Evolutionary conservation across 2,797 vertebrate genomes (phyloP), one percentile per base, ranked within the genome.

Genomic region (Pempheris klunzingeri): DNA sequence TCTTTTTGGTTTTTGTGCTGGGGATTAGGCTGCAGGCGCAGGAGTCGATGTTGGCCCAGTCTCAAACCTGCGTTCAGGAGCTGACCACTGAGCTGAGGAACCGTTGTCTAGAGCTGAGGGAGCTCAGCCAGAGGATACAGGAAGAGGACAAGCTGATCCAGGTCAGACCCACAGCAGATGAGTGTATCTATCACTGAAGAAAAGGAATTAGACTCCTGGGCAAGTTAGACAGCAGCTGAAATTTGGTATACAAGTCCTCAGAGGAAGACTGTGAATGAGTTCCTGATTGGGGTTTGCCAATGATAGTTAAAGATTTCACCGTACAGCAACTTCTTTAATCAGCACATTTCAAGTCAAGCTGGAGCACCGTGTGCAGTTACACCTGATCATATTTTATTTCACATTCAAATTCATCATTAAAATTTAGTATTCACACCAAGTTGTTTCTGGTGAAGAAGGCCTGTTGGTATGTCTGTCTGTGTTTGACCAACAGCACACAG

Each of bases 11-110:
- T 14, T 61, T 18, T 14, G 24, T 61, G 7, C n/a, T 75, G 13
- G 20, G 26, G 34, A 30, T 75, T 20, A 95, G 95, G 69, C 57
- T 95, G 53, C 91, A 94, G 64, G 32, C 38, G 0, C 92, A 93
- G 74, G 95, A 94, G 50, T 74, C 81, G 0, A 86, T 92, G 74
- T 73, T 95, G 79, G 80, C 78, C 62, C 90, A 94, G 79, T 93
- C 95, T 77, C 95, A 96, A 83, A 94, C 90, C 2, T 95, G 94
- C 12, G 85, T 96, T 41, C 95, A 96, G 88, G 93, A 96, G 78
- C 87, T 96, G 83, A 96, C 95, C 44, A 72, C 50, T 36, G 94
- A 96, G 74, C 90, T 96, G 66, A 93, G 93, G 69, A 93, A 94
- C 80, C 93, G 95, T 67, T 95, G 94, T 59, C 76, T 95, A 0